Conservation (phyloP, 2,888 invertebrate species). For the Pristionchus japonicus region DNA sequence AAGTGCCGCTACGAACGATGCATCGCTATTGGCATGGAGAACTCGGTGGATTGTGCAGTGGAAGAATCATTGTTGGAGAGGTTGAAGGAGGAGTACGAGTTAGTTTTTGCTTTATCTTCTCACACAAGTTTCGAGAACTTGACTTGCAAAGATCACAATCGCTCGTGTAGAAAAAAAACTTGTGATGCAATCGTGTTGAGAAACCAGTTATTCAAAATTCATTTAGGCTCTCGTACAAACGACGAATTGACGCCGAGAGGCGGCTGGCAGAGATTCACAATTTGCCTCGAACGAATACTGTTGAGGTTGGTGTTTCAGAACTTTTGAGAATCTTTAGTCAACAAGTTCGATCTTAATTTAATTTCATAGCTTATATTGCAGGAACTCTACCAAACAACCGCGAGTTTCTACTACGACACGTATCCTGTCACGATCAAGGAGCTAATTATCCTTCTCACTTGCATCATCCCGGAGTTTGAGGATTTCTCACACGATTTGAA, state of each 20-base stretch:
- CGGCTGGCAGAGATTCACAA: background rate
- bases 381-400: slow-evolving; percentile 13
- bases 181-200: no score
- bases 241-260: background rate
- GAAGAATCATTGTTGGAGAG: background rate
- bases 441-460: background rate
- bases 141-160: background rate
- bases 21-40: slow-evolving; percentile 7
- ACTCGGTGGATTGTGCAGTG: background rate
- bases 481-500: background rate
- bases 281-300: background rate
- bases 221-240: background rate
- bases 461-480: background rate
- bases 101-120: no score
- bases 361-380: background rate
- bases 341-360: no score
- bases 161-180: background rate
- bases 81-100: background rate
- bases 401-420: background rate
- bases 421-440: background rate
- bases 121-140: background rate
- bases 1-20: slow-evolving; percentile 18
- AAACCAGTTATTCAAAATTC: no score
- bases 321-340: no score
- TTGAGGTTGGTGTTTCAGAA: background rate